Percentiles rank a stretch among this genome's conserved stretches.
phyloP scores from a whole-genome alignment of 2,113 vertebrate genomes.

The Gopherus flavomarginatus region DNA sequence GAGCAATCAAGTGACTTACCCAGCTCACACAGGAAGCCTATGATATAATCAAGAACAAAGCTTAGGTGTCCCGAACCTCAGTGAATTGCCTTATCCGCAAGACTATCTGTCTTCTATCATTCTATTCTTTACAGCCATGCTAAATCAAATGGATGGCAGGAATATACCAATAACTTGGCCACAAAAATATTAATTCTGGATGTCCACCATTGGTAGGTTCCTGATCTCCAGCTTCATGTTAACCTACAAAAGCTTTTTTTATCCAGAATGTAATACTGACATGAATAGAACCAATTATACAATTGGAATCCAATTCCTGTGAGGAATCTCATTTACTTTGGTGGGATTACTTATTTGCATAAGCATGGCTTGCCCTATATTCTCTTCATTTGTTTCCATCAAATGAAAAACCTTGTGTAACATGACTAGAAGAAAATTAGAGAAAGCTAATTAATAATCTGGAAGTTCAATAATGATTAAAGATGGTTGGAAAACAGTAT shows the following conservation, averaged over 20 bases:
- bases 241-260: slow-evolving; percentile 28
- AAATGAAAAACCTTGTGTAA: slow-evolving; percentile 67
- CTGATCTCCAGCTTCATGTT: slow-evolving; percentile 22
- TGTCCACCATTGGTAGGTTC: background rate
- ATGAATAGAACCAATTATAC: slow-evolving; percentile 68
- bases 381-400: slow-evolving; percentile 58
- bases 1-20: accelerated
- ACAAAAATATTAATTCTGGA: background rate
- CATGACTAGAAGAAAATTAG: slow-evolving; percentile 46
- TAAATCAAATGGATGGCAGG: background rate
- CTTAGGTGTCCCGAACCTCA: background rate
- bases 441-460: slow-evolving; percentile 26
- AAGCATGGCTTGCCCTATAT: slow-evolving; percentile 44
- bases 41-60: background rate
- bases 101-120: background rate
- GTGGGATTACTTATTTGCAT: slow-evolving; percentile 30
- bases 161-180: background rate
- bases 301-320: slow-evolving; percentile 66
- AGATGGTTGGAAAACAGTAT: background rate
- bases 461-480: background rate
- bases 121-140: background rate
- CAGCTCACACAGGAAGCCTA: accelerated
- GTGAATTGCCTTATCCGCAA: background rate
- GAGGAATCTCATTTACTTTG: slow-evolving; percentile 65
- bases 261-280: slow-evolving; percentile 58